Evolutionary conservation across 2,113 vertebrate genomes (phyloP).

Genomic region (Pluvialis apricaria): DNA sequence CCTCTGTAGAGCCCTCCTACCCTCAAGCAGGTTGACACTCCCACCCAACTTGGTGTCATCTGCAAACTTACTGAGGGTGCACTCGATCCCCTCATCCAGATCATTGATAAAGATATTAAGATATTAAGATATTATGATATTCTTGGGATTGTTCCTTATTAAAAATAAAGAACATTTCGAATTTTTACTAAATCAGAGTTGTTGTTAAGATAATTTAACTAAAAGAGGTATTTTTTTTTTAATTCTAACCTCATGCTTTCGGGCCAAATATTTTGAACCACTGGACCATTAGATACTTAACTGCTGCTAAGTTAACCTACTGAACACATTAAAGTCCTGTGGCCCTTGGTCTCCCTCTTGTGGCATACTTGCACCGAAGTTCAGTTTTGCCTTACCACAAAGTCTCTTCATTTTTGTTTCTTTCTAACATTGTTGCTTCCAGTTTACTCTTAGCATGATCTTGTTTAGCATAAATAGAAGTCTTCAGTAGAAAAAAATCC

Average conservation of each 20-base stretch:
- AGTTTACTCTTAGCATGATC: neutral
- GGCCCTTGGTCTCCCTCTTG: constrained; percentile 43
- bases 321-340: neutral
- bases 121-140: neutral
- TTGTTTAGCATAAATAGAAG: neutral
- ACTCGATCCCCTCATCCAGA: neutral
- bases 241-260: neutral
- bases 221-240: neutral
- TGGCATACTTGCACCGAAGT: neutral
- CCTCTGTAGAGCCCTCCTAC: neutral
- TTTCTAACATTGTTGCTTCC: neutral
- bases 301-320: neutral
- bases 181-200: neutral
- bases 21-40: neutral
- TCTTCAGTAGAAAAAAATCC: neutral
- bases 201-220: neutral
- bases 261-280: neutral
- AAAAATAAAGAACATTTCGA: neutral
- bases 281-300: neutral
- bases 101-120: neutral
- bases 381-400: neutral
- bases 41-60: neutral
- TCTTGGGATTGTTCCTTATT: neutral
- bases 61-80: neutral
- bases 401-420: neutral